Evolutionary conservation across 2,113 vertebrate species (phyloP).

Genomic region (Amphiprion ocellaris): DNA sequence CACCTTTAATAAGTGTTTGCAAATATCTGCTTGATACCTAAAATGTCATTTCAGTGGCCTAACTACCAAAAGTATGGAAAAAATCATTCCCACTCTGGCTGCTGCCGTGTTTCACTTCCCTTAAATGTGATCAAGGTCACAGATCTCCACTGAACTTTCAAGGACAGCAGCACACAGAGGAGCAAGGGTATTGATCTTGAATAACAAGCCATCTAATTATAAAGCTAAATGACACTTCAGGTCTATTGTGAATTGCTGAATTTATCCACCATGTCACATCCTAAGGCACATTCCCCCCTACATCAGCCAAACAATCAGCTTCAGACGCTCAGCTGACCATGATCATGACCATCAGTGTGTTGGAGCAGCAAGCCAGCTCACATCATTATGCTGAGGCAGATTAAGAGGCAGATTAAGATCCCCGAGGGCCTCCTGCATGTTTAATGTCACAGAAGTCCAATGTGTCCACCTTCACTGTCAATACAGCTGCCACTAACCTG

Average conservation of each 20-base stretch:
- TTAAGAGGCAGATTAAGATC: slow-evolving; percentile 17
- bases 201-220: slow-evolving; percentile 12
- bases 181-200: slow-evolving; percentile 26
- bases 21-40: slow-evolving; percentile 4
- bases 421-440: neutral
- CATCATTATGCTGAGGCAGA: slow-evolving; percentile 22
- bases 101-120: neutral
- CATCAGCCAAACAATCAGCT: neutral
- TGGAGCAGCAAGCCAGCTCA: neutral
- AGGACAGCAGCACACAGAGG: slow-evolving; percentile 12
- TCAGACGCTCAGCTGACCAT: neutral
- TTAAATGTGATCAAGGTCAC: neutral
- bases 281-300: neutral
- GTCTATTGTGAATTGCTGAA: neutral
- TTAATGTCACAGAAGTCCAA: neutral
- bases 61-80: neutral
- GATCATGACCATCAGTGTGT: neutral
- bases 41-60: neutral
- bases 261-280: slow-evolving; percentile 1
- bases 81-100: neutral
- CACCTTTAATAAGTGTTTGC: neutral
- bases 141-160: slow-evolving; percentile 1
- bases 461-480: neutral
- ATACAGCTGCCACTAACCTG: neutral
- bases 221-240: slow-evolving; percentile 18